Evolutionary conservation across 1,140 invertebrate genomes (phyloP), one percentile per base, ranked within the genome.

Genomic region (Oryzaephilus surinamensis): DNA sequence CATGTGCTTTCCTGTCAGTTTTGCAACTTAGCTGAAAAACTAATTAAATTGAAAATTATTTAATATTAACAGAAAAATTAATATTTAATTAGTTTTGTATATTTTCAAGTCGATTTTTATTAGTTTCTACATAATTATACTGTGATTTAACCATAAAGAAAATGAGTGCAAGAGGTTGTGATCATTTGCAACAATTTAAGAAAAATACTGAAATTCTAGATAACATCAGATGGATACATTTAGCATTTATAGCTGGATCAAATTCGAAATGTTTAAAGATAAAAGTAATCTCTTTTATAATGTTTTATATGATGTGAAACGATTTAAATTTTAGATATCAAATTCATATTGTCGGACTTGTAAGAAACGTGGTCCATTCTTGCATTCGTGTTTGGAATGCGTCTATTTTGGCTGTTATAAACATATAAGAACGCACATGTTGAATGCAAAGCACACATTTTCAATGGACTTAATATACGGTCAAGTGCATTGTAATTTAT

Each of bases 371-470:
- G 77, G 79, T 26, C 76, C 80, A 23, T 74, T 85, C 29, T 66
- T 93, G 38, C 87, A 92, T 66, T 83, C 86, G 16, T 96, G 92
- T 63, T 65, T 95, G 15, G 81, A 89, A 45, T 96, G 92, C 67
- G 84, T 93, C 46, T 92, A 77, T 63, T 90, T 95, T 64, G 90
- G 84, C 13, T 96, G 92, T 60, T 84, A 86, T 48, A 71, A 76
- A 19, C 90, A 94, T 56, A 88, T 93, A 48, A 79, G 87, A 53
- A 79, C 88, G 33, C 91, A 95, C 70, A 76, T 79, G 19, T 79
- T 77, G 56, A 68, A 69, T 7, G 82, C 83, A 51, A 82, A 83
- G 56, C 89, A 94, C 66, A 75, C 76, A 55, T 67, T 94, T 48
- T 79, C 87, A 39, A 71, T 96, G 42, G 92, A 97, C 59, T 64